phyloP scores from a whole-genome alignment of 2,888 invertebrate genomes.

The Agriotes lineatus region DNA sequence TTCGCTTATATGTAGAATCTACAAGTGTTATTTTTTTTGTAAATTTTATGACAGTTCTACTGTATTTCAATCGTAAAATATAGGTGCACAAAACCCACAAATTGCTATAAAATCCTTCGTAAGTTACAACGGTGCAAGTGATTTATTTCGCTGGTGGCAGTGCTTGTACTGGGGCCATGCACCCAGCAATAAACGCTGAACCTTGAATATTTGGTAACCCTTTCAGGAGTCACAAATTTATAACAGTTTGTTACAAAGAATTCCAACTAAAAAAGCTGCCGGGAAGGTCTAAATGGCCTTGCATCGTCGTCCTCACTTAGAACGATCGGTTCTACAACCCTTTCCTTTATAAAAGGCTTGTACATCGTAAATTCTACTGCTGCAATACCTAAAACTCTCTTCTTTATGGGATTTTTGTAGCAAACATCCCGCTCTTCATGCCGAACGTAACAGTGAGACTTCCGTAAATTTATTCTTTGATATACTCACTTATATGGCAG shows the following conservation, averaged over 20 bases:
- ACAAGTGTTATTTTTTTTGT: no score
- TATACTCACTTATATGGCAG: background rate
- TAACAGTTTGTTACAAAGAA: conserved; percentile 31
- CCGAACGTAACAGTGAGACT: background rate
- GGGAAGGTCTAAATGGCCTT: conserved; percentile 27
- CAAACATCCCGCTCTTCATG: background rate
- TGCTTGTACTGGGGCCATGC: conserved; percentile 2
- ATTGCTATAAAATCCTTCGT: conserved; percentile 33
- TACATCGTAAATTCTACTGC: conserved; percentile 25
- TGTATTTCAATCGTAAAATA: no score
- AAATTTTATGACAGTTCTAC: no score
- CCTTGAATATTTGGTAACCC: conserved; percentile 41
- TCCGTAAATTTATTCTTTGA: background rate
- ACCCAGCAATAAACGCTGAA: conserved; percentile 31
- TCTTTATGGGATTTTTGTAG: conserved; percentile 13
- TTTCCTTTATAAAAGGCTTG: conserved; percentile 27
- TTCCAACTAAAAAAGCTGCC: conserved; percentile 33
- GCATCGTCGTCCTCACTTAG: conserved; percentile 19
- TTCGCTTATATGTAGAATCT: no score
- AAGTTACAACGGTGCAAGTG: conserved; percentile 34
- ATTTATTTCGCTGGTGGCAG: conserved; percentile 38
- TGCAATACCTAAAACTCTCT: conserved; percentile 9
- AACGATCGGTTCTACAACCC: conserved; percentile 34
- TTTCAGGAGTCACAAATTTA: conserved; percentile 37
- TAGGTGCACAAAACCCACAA: conserved; percentile 27